Evolutionary conservation across 2,797 vertebrate genomes (phyloP).

Genomic region (Platyrinchus mystaceus): DNA sequence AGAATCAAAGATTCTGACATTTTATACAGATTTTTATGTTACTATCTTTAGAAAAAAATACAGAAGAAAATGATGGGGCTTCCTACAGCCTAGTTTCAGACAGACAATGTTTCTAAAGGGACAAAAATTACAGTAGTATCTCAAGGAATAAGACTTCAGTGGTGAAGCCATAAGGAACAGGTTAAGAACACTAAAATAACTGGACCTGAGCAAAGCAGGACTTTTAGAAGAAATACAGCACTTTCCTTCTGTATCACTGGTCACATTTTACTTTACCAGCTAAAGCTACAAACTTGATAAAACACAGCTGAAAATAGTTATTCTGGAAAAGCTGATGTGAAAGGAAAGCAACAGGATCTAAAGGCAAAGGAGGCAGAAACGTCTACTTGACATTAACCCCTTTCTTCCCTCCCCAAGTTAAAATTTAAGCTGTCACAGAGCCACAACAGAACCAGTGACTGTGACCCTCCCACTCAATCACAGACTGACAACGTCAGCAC

Average conservation of each 20-base stretch:
- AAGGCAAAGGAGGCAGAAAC: neutral
- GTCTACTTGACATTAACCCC: neutral
- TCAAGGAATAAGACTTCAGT: neutral
- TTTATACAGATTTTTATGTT: neutral
- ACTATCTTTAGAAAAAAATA: neutral
- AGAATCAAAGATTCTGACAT: neutral
- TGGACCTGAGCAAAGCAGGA: neutral
- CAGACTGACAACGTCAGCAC: neutral
- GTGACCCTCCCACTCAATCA: neutral
- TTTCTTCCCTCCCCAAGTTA: neutral
- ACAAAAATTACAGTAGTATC: neutral
- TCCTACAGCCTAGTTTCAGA: neutral
- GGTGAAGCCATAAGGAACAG: neutral
- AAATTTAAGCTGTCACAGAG: neutral
- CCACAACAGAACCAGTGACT: neutral
- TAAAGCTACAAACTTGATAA: neutral
- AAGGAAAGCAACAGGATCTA: neutral
- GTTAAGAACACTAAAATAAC: neutral
- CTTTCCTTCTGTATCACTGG: neutral
- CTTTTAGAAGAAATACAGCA: neutral
- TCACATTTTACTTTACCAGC: neutral
- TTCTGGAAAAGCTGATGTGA: neutral
- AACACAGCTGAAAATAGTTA: neutral
- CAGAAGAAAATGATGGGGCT: rapidly evolving
- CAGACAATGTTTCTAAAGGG: neutral